Base-by-base conservation (phyloP, 30 jellyfish, hydroid and myxozoan genomes). In the Pseudorhiza aurosa region DNA sequence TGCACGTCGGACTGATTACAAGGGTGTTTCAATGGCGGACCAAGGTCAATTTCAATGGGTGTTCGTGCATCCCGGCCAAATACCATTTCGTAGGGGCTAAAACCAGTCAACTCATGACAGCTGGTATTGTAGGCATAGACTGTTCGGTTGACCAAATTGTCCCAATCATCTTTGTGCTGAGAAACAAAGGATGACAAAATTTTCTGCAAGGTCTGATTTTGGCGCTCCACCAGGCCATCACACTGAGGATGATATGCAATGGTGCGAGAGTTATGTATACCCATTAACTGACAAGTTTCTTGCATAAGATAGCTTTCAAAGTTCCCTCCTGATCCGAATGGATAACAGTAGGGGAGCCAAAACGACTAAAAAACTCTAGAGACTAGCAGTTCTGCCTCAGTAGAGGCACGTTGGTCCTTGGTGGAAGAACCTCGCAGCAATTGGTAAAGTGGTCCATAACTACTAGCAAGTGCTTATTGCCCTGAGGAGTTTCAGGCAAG, bases 381-480 rank as follows among this genome's bases (percentile, higher is more conserved):
- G n/a, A n/a, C n/a, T n/a, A n/a, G n/a, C n/a, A n/a, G n/a, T n/a
- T n/a, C n/a, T n/a, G n/a, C n/a, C n/a, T n/a, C n/a, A n/a, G n/a
- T n/a, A n/a, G n/a, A n/a, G n/a, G n/a, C n/a, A n/a, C n/a, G n/a
- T n/a, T n/a, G n/a, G n/a, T n/a, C n/a, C n/a, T n/a, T 11, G 81
- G 35, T 18, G 89, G 80, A 47, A 29, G 72, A 12, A 43, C 90
- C 60, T 83, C 88, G 12, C 75, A 32, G 83, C 94, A 82, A 40
- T 56, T 82, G 83, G 94, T 82, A 71, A 68, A 82, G 50, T 83
- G 77, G 50, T 83, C 95, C 77, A 68, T 68, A 30, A 58, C 83
- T 4, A 83, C 95, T 15, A 72, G 78, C 10, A 83, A 26, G 36
- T 83, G 85, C 67, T 72, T 69, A 42, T 83, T 83, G 29, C 89